Base-by-base conservation (phyloP, 2,113 vertebrate genomes). In the Tachysurus vachellii region DNA sequence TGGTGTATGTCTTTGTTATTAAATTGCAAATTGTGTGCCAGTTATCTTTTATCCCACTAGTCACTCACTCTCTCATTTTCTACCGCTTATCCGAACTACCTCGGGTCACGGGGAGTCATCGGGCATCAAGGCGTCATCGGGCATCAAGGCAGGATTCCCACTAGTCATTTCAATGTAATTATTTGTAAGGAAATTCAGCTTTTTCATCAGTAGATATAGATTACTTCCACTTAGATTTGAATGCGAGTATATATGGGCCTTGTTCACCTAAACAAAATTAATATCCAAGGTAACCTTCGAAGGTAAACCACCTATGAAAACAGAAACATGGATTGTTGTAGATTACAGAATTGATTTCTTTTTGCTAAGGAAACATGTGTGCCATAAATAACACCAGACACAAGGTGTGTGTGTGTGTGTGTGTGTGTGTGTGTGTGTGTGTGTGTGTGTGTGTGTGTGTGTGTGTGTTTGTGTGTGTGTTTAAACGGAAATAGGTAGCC, bases 361-460 rank as follows among this genome's bases (percentile, higher is more conserved):
- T 64, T 82, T 50, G 23, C 9, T 23, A 42, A 42, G 80, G 21
- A 21, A 82, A 44, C 19, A 4, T 42, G 44, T 19, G n/a, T 47
- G 64, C 64, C 53, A 68, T 28, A 66, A 50, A 53, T 68, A 82
- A 17, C 9, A 7, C 2, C 36, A 64, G 59, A 50, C 47, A 62
- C 23, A 19, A 36, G 23, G 31, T 28, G 53, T 54, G 44, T 54
- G 71, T 83, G 80, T 73, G 47, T 68, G 62, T n/a, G 62, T 79
- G 76, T 85, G 82, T 47, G 73, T 36, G 71, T 83, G 57, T 73
- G 76, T 61, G 73, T 36, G 71, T 83, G 57, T 73, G 76, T 61
- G 31, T 28, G 53, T 54, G 44, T 54, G 71, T 83, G 80, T 73
- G 47, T 68, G 62, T n/a, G 62, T 79, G 76, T 85, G 82, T 47